Conservation (phyloP, 2,797 vertebrate genomes). For the Scleropages formosus region DNA sequence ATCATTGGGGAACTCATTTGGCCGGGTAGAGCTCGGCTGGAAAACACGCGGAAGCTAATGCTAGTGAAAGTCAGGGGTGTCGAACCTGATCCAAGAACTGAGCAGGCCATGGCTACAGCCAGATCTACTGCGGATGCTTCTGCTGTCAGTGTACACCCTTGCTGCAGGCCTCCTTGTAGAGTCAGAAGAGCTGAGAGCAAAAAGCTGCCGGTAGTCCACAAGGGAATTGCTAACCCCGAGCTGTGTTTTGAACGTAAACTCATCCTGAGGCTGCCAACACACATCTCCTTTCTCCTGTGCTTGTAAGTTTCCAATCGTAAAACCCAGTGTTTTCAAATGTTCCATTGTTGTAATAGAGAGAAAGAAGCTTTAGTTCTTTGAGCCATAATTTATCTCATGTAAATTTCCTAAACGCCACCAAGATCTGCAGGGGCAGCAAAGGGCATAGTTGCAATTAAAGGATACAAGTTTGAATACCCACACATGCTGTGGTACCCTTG, state of each 20-base stretch:
- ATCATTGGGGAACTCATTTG: slow-evolving; percentile 66
- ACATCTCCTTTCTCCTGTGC: background rate
- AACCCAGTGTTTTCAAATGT: background rate
- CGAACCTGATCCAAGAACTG: slow-evolving; percentile 37
- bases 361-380: background rate
- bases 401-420: background rate
- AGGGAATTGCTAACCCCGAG: background rate
- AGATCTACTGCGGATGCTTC: background rate
- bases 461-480: no score
- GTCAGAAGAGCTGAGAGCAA: background rate
- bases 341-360: background rate
- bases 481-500: no score
- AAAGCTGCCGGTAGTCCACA: background rate
- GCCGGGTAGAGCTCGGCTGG: slow-evolving; percentile 49
- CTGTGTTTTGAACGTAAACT: background rate
- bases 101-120: slow-evolving; percentile 44
- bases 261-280: background rate
- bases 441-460: no score
- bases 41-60: slow-evolving; percentile 55
- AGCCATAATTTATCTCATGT: background rate
- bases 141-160: background rate
- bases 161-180: background rate
- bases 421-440: background rate
- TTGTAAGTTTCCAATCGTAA: background rate
- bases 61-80: slow-evolving; percentile 59